Evolutionary conservation across 2,888 invertebrate species (phyloP).

Genomic region (Asteroscopus sphinx): DNA sequence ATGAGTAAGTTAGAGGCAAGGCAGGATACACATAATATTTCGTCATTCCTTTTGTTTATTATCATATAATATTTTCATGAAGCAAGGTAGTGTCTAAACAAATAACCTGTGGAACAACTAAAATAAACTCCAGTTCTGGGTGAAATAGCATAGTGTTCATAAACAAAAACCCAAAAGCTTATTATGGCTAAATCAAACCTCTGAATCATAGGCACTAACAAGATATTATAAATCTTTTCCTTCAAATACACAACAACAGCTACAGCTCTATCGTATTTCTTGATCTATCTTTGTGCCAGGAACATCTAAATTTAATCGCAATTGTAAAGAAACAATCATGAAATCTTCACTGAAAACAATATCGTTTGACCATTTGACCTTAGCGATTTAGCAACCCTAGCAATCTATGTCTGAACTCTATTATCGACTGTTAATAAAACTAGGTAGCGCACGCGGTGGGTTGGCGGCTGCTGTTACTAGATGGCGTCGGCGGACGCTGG

Average conservation of each 20-base stretch:
- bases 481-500: slow-evolving; percentile 67
- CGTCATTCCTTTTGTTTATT: not conserved
- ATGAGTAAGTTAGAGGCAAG: not conserved
- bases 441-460: slow-evolving; percentile 72
- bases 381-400: slow-evolving; percentile 59
- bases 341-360: slow-evolving; percentile 32
- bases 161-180: too few species aligned
- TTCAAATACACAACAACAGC: too few species aligned
- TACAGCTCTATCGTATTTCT: not conserved
- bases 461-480: slow-evolving; percentile 59
- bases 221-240: too few species aligned
- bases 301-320: slow-evolving; percentile 15
- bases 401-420: slow-evolving; percentile 71
- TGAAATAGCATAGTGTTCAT: too few species aligned
- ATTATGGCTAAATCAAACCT: too few species aligned
- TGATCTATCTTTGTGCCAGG: slow-evolving; percentile 2
- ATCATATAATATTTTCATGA: too few species aligned
- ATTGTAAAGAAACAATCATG: slow-evolving; percentile 29
- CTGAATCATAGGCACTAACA: too few species aligned
- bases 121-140: too few species aligned
- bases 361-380: slow-evolving; percentile 52
- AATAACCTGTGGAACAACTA: too few species aligned
- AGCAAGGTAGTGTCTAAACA: too few species aligned
- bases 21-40: not conserved
- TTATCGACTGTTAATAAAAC: slow-evolving; percentile 77